A percentile compares a stretch with the other conserved stretches of the same genome.
Conservation (phyloP, 2,113 vertebrate genomes). For the Ranitomeya imitator region DNA sequence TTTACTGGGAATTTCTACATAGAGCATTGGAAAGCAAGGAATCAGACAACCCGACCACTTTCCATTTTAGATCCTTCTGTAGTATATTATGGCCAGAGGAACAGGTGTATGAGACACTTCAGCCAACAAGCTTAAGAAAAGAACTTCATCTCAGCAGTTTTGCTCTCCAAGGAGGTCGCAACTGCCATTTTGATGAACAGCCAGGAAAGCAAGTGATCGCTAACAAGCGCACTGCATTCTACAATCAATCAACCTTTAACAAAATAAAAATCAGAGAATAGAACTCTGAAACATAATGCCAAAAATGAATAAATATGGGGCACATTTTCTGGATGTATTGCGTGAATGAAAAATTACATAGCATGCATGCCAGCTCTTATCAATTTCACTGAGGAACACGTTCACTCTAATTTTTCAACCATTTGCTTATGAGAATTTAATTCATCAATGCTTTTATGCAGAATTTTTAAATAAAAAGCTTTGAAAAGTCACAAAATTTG, state of each 20-base stretch:
- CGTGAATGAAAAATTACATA: neutral
- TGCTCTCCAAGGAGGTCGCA: constrained; percentile 24
- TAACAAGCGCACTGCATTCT: constrained; percentile 12
- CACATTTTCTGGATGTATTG: neutral
- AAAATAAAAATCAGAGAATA: neutral
- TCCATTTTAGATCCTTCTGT: neutral
- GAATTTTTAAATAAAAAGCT: no score
- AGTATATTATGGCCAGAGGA: neutral
- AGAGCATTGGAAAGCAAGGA: neutral
- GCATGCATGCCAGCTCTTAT: neutral
- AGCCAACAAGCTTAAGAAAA: constrained; percentile 9
- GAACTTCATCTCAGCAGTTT: constrained; percentile 19
- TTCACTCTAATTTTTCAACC: no score
- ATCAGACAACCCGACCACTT: neutral
- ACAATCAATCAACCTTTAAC: constrained; percentile 2
- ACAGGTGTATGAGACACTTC: neutral
- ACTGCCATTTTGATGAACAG: constrained; percentile 42
- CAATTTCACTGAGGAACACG: neutral
- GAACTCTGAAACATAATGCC: neutral
- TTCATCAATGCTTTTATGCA: no score
- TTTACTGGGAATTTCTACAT: neutral
- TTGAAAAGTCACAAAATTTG: no score
- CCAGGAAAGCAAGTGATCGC: constrained; percentile 28
- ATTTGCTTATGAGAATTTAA: no score
- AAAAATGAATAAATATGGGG: neutral